These are phyloP conservation scores for Eupithecia abbreviata DNA, from an alignment of 2,888 invertebrate genomes.

Conservation along the genomic window DNA sequence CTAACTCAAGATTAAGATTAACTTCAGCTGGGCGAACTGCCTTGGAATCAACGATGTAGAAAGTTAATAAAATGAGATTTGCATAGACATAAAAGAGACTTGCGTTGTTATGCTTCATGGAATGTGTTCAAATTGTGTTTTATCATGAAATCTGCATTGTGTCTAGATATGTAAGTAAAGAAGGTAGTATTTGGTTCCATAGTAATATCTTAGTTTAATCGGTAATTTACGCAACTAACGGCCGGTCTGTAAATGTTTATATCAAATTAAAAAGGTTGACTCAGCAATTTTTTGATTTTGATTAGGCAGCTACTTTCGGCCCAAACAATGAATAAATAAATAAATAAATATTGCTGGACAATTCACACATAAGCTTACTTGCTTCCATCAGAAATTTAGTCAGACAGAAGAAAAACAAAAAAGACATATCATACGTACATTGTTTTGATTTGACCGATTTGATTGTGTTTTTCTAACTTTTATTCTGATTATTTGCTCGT, in stretches of 20 bases:
- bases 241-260: background rate
- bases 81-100: slow-evolving; percentile 44
- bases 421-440: too few relatives aligned
- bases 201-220: background rate
- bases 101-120: slow-evolving; percentile 42
- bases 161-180: background rate
- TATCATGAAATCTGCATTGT: slow-evolving; percentile 13
- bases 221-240: background rate
- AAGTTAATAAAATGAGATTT: slow-evolving; percentile 17
- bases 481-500: background rate
- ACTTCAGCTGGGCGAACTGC: background rate
- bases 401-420: too few relatives aligned
- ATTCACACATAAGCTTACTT: too few relatives aligned
- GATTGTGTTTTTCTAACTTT: background rate
- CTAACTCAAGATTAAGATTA: background rate
- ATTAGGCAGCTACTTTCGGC: background rate
- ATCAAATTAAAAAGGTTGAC: background rate
- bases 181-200: background rate
- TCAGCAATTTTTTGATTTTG: slow-evolving; percentile 1
- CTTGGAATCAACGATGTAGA: slow-evolving; percentile 37
- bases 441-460: background rate
- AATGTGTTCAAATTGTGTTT: slow-evolving; percentile 33
- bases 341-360: too few relatives aligned
- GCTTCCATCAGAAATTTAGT: too few relatives aligned
- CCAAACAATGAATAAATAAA: too few relatives aligned